These are phyloP conservation scores for Aphodius granarius DNA, from an alignment of 2,888 invertebrate genomes.

Conservation along the genomic window DNA sequence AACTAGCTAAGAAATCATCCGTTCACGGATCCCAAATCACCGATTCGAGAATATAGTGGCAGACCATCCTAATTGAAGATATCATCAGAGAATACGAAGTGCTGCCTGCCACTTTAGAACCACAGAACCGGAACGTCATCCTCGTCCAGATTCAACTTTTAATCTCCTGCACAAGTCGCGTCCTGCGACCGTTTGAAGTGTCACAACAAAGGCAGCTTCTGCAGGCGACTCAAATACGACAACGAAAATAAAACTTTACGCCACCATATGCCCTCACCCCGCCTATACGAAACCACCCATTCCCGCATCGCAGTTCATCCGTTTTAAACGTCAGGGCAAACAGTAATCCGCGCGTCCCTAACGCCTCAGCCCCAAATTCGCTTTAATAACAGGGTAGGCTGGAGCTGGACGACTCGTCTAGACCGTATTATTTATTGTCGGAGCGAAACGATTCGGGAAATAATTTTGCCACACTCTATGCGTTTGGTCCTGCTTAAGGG, in stretches of 20 bases:
- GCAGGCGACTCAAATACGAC: background rate
- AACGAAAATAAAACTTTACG: background rate
- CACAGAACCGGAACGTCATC: background rate
- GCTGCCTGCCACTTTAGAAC: background rate
- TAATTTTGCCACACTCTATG: background rate
- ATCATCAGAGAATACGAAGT: background rate
- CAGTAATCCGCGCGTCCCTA: background rate
- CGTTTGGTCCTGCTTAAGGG: background rate
- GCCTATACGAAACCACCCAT: background rate
- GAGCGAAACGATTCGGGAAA: background rate
- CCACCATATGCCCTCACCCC: background rate
- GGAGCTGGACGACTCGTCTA: background rate
- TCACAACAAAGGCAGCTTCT: background rate
- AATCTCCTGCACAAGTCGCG: background rate
- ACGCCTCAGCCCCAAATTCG: background rate
- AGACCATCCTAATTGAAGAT: background rate
- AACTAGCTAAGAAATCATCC: background rate
- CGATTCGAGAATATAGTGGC: background rate
- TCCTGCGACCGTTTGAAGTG: background rate
- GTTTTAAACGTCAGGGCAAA: background rate
- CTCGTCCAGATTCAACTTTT: background rate
- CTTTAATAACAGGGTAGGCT: background rate
- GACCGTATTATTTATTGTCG: background rate
- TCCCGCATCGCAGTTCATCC: background rate
- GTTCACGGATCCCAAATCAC: background rate